Base-by-base conservation (phyloP, 2,797 vertebrate species). In the Pseudotriccus pelzelni region DNA sequence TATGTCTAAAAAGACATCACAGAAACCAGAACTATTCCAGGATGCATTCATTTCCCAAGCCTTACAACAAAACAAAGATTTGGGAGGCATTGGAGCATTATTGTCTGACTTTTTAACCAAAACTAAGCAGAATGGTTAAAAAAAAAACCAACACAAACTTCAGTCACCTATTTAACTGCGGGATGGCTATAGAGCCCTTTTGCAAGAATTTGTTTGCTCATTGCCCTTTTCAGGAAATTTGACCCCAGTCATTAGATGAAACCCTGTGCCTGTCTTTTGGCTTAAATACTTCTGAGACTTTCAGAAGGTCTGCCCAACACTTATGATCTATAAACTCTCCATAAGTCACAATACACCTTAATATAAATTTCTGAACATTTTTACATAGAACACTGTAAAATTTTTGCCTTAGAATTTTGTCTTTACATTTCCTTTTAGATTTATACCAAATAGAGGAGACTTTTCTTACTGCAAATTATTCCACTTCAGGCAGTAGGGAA, bases 301-400 rank as follows among this genome's bases (percentile, higher is more conserved):
- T 53, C 34, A 32, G 23, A 79, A 90, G 7, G 30, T 20, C 32
- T 39, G 19, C 5, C 8, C 34, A 36, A 52, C 2, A 21, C 23
- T 44, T 7, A 58, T 22, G 1, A 18, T 50, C 84, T 77, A 11
- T 41, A 81, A 89, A 56, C 28, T 22, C 14, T 53, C 53, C 23
- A 23, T 4, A 56, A 5, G 15, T 10, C 24, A 58, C 15, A 34
- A 11, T 5, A n/a, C 25, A 76, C 27, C 24, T 53, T 58, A 55
- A 23, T 20, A 67, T 7, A 59, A 14, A 18, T 53, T 60, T 66
- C 43, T 66, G 24, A 79, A 23, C 25, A 39, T 53, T 70, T 73
- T 84, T 43, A 37, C 13, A 28, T 8, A 14, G 18, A 53, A 32
- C 4, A 32, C 23, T 1, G 0, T 41, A 41, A 50, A 24, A 7